Conservation (phyloP, 1,140 invertebrate species). For the Pogonognathellus flavescens region DNA sequence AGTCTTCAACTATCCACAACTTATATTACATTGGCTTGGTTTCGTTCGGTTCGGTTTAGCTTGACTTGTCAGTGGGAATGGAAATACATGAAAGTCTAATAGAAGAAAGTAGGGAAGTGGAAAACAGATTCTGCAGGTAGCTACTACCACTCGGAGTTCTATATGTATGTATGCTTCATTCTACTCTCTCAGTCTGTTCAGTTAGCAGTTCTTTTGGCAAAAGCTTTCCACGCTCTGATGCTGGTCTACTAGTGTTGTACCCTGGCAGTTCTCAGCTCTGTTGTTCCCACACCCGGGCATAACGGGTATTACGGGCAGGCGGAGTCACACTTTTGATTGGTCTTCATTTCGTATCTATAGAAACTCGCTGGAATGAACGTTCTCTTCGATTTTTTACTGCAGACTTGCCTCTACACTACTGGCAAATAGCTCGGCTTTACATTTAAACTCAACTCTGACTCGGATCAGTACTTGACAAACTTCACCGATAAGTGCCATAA, state of each 20-base stretch:
- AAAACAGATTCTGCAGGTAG: slow-evolving; percentile 45
- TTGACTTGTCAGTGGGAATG: neutral
- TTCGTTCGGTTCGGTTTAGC: neutral
- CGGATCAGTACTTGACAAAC: slow-evolving; percentile 48
- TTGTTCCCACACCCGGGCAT: slow-evolving; percentile 36
- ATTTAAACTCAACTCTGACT: slow-evolving; percentile 39
- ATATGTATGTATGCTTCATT: neutral
- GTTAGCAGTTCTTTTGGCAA: slow-evolving; percentile 37
- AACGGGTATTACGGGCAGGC: slow-evolving; percentile 51
- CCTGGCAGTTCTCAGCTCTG: neutral
- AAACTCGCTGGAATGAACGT: slow-evolving; percentile 66
- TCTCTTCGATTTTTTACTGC: slow-evolving; percentile 65
- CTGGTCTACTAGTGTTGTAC: neutral
- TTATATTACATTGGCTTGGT: slow-evolving; percentile 26
- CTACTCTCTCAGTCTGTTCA: neutral
- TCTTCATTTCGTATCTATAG: slow-evolving; percentile 58
- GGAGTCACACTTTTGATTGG: slow-evolving; percentile 63
- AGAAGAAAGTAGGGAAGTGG: slow-evolving; percentile 35
- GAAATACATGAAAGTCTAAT: slow-evolving; percentile 23
- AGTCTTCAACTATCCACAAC: slow-evolving; percentile 25
- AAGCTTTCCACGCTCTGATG: neutral
- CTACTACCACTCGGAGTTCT: neutral
- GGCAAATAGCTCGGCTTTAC: slow-evolving; percentile 15
- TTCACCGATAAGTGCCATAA: slow-evolving; percentile 49
- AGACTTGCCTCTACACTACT: slow-evolving; percentile 18